Base-by-base conservation (phyloP, 2,797 vertebrate genomes). In the Schizopygopsis pylzovi region DNA sequence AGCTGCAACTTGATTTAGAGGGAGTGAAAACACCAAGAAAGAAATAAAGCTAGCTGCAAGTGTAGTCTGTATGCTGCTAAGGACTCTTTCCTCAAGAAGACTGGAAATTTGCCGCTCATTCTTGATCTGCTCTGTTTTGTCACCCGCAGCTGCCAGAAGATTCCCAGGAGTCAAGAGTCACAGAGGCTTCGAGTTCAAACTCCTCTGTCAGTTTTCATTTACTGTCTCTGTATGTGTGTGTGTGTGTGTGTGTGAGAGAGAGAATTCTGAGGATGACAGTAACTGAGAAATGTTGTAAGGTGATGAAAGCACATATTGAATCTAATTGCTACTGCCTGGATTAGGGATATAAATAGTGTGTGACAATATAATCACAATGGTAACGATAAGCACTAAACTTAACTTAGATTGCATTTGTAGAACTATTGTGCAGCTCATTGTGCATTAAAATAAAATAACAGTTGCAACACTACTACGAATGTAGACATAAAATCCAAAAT, bases 91-190 rank as follows among this genome's bases (percentile, higher is more conserved):
- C 84, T 86, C 47, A 73, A 82, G 79, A 88, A 81, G 65, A 78
- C 59, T 84, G 72, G 65, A 84, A 84, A 88, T 84, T 73, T 84
- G 73, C 79, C 0, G 59, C 82, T 84, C 63, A 18, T 86, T 86
- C 85, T 88, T 87, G 73, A 84, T 89, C 88, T 86, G 90, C 88
- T 90, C 79, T 70, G 87, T 87, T 90, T 86, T 86, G 79, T 92
- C 90, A 90, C 88, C 91, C 91, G 88, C 88, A 85, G 89, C 90
- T 91, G 88, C 90, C 85, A 54, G 82, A 88, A 90, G 81, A 87
- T 89, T 92, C 90, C 90, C 85, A 28, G 11, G 86, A 87, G 91
- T 81, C 72, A 52, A 37, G 28, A 90, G 87, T 83, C 79, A 65
- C 75, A 81, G 59, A 70, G 33, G 11, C 56, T 82, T 72, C 68